A percentile compares a stretch with the other conserved stretches of the same genome.
These are phyloP conservation scores for Sinopyrophorus schimmeli DNA, from an alignment of 2,888 invertebrate species.

Conservation along the genomic window DNA sequence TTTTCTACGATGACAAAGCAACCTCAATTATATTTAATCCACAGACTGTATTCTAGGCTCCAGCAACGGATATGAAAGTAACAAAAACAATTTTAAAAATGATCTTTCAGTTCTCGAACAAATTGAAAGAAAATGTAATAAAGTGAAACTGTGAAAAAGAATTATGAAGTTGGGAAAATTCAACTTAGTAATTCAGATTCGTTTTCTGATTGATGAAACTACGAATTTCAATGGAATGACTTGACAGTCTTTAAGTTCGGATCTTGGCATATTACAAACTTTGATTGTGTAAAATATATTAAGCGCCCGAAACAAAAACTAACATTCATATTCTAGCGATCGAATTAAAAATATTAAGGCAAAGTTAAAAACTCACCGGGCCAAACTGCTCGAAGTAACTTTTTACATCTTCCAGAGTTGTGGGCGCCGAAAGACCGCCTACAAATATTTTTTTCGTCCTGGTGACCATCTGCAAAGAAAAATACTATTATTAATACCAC, in stretches of 20 bases:
- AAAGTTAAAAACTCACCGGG: slow-evolving; percentile 76
- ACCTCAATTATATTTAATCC: slow-evolving; percentile 28
- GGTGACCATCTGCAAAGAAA: slow-evolving; percentile 89
- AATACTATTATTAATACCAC: slow-evolving; percentile 17
- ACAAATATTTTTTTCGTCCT: slow-evolving; percentile 99
- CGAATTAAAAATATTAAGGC: too few species aligned
- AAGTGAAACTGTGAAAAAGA: slow-evolving; percentile 31
- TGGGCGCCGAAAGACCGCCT: slow-evolving; percentile 98
- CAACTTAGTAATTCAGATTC: slow-evolving; percentile 29
- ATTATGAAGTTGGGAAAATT: slow-evolving; percentile 30
- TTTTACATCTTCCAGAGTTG: slow-evolving; percentile 99
- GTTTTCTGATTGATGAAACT: slow-evolving; percentile 26
- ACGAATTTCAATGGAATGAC: slow-evolving; percentile 25
- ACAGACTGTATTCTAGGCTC: slow-evolving; percentile 18
- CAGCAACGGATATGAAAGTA: slow-evolving; percentile 20
- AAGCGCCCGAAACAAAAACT: too few species aligned
- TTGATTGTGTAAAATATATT: too few species aligned
- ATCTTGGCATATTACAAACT: too few species aligned
- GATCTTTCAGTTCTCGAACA: slow-evolving; percentile 30
- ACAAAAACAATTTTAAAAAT: slow-evolving; percentile 30
- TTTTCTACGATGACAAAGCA: slow-evolving; percentile 11
- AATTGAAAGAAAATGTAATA: slow-evolving; percentile 34
- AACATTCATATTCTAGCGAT: too few species aligned
- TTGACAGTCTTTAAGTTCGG: slow-evolving; percentile 23
- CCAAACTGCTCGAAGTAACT: slow-evolving; percentile 99